Conservation (phyloP, 2,888 invertebrate genomes). For the Ctenicera cuprea region DNA sequence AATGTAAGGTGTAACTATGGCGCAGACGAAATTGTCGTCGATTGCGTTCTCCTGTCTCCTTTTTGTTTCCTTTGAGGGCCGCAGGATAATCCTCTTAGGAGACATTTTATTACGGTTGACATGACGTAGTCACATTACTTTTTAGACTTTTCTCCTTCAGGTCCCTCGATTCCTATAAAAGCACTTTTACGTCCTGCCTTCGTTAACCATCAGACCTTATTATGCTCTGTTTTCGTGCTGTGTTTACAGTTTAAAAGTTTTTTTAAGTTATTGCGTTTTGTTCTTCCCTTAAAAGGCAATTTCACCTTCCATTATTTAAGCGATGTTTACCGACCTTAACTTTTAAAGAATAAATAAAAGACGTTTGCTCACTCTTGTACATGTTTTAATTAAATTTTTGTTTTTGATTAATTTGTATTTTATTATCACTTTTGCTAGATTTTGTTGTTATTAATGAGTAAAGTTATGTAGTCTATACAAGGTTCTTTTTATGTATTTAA, state of each 20-base stretch:
- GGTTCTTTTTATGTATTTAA: too few relatives aligned
- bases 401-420: too few relatives aligned
- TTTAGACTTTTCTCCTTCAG: slow-evolving; percentile 13
- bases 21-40: neutral
- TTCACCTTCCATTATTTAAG: neutral
- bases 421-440: too few relatives aligned
- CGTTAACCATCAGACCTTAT: slow-evolving; percentile 13
- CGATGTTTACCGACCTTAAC: neutral
- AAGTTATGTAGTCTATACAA: too few relatives aligned
- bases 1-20: neutral
- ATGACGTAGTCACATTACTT: slow-evolving; percentile 28
- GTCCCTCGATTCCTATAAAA: slow-evolving; percentile 22
- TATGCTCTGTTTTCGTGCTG: slow-evolving; percentile 1
- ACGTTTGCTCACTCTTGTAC: too few relatives aligned
- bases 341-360: too few relatives aligned
- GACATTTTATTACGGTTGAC: slow-evolving; percentile 18
- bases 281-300: neutral
- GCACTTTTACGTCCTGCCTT: slow-evolving; percentile 16
- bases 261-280: slow-evolving; percentile 3
- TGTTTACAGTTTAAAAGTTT: slow-evolving; percentile 18
- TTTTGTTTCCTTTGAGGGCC: slow-evolving; percentile 7
- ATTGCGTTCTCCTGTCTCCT: slow-evolving; percentile 6
- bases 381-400: too few relatives aligned
- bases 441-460: too few relatives aligned
- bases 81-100: slow-evolving; percentile 18